A percentile compares a stretch with the other conserved stretches of the same genome.
Evolutionary conservation across 2,888 invertebrate genomes (phyloP).

Genomic region (Galerucella nymphaeae): DNA sequence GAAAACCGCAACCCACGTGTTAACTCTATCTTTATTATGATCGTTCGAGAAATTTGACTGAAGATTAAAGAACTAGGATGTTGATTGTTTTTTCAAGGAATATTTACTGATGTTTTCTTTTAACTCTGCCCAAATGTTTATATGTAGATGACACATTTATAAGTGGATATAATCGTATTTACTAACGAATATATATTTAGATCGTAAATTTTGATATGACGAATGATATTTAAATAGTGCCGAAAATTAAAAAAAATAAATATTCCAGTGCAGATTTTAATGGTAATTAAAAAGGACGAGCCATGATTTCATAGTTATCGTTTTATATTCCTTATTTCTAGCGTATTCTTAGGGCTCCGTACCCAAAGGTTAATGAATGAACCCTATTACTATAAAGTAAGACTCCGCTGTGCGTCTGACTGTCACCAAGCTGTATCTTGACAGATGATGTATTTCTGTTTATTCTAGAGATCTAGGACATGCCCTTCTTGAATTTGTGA

Average conservation of each 20-base stretch:
- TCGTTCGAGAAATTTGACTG: conserved; percentile 55
- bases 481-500: too few relatives aligned
- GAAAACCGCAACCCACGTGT: conserved; percentile 50
- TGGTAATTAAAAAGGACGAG: background rate
- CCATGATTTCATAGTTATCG: too few relatives aligned
- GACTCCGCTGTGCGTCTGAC: too few relatives aligned
- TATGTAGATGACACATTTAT: conserved; percentile 57
- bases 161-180: conserved; percentile 49
- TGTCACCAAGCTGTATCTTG: too few relatives aligned
- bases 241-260: conserved; percentile 27
- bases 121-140: conserved; percentile 53
- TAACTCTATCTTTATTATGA: conserved; percentile 58
- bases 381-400: too few relatives aligned
- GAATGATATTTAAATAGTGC: conserved; percentile 21
- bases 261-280: background rate
- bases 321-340: too few relatives aligned
- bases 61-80: conserved; percentile 51
- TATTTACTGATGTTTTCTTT: conserved; percentile 57
- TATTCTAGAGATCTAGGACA: too few relatives aligned
- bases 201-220: conserved; percentile 18
- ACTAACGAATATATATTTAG: conserved; percentile 41
- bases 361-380: too few relatives aligned
- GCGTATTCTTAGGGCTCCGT: too few relatives aligned
- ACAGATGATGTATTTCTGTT: too few relatives aligned
- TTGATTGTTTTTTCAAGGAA: conserved; percentile 50